Conservation (phyloP, 2,113 vertebrate species). For the Saguinus midas region DNA sequence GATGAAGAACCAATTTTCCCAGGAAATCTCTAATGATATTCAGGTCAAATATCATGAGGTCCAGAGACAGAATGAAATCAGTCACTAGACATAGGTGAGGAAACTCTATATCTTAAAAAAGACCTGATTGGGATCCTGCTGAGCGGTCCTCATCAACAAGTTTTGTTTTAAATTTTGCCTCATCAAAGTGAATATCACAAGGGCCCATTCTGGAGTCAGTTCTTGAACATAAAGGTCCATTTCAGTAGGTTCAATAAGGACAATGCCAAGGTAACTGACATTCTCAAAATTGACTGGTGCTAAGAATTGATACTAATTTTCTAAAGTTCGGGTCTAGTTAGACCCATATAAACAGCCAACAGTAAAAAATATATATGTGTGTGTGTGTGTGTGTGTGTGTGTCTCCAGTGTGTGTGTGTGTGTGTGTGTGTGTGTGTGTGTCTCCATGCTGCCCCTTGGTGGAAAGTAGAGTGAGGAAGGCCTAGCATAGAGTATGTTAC, state of each 20-base stretch:
- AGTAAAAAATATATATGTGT: not conserved
- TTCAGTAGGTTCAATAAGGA: not conserved
- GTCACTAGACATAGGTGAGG: not conserved
- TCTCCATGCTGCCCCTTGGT: not conserved
- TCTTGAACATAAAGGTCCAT: not conserved
- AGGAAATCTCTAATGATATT: not conserved
- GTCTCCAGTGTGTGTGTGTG: no score
- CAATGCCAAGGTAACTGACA: not conserved
- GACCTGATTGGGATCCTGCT: not conserved
- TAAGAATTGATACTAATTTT: not conserved
- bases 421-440: no score
- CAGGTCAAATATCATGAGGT: not conserved
- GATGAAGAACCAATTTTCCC: not conserved
- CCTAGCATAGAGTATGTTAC: not conserved
- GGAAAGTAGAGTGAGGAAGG: not conserved
- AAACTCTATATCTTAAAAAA: not conserved
- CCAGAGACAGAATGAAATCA: not conserved
- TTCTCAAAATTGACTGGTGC: not conserved
- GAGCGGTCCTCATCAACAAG: not conserved
- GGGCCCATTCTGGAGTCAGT: not conserved
- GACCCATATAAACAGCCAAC: not conserved
- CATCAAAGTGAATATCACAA: constrained; percentile 20
- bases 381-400: no score
- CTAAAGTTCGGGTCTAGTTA: not conserved
- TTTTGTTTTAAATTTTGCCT: constrained; percentile 14